Evolutionary conservation across 2,888 invertebrate species (phyloP), one percentile per base, ranked within the genome.

Genomic region (Lissonota sp.): DNA sequence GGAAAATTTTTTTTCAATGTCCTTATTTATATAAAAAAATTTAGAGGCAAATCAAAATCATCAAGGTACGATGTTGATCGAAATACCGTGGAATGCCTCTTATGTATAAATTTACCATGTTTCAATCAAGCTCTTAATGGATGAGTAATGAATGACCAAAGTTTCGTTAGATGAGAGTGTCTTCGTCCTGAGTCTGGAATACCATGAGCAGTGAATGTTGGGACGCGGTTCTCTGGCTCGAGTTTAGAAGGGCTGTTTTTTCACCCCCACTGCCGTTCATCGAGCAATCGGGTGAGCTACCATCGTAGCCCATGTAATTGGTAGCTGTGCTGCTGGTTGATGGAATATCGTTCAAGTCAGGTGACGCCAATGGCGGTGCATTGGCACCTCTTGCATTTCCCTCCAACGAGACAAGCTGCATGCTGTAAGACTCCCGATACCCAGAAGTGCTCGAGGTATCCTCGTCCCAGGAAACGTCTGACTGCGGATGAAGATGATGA

Each of bases 391-490:
- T 87, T 14, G 84, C 92, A 79, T 88, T 93, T 92, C 94, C 94
- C 81, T 94, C 94, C 83, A 95, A 90, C 86, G 95, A 94, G 46
- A 95, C 94, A 83, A 94, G 93, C 83, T 95, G 95, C 84, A 95
- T 94, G 73, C 94, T 95, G 91, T 94, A 95, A 91, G 96, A 97
- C 87, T 96, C 95, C 40, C 95, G 94, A 92, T 97, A 97, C 82
- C 97, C 97, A 0, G 97, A 97, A 14, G 97, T 97, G 86, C 97
- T 97, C 0, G 97, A 97, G 0, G 92, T 91, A 90, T 96, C 96
- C 90, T 97, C 97, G 91, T 97, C 97, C 95, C 96, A 97, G 0
- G 96, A 96, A 3, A 96, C 95, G 92, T 97, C 97, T 0, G 95
- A 94, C 84, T 88, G 92, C 8, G 87, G 91, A 84, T 88, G 90